Evolutionary conservation across 2,888 invertebrate species (phyloP), one percentile per base, ranked within the genome.

Genomic region (Parnassius smintheus): DNA sequence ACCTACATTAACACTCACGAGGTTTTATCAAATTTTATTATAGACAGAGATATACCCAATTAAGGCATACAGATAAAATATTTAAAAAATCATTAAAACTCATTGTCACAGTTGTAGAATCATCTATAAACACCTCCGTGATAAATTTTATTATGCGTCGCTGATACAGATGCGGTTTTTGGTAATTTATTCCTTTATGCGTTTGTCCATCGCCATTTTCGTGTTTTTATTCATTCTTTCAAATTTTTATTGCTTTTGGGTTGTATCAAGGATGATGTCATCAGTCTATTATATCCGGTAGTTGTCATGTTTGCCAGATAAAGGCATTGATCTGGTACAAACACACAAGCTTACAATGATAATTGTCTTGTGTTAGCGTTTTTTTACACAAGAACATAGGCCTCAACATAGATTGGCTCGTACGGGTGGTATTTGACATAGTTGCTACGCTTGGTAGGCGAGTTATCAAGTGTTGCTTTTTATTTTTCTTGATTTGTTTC

Each of bases 1-100:
- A 78, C 89, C 87, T 81, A 86, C 86, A 35, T 50, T 48, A 12
- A 61, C 62, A 65, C 59, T 64, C 48, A 46, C 57, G 55, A 60
- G 54, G 54, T 18, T 53, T 48, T 54, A 48, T 54, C 53, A 18
- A 12, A 54, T 12, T 8, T 25, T 25, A 18, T 52, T 46, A 46
- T 2, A n/a, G 22, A 13, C 25, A 35, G 48, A 11, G 41, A 22
- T 25, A 18, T 22, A 25, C 3, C 2, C 13, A 49, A 49, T 49
- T 13, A 13, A 18, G 35, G 35, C 12, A 41, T 41, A 53, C 53
- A 53, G 53, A 53, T 53, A 53, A 53, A 53, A 12, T n/a, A 35
- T 1, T 41, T 13, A 10, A 51, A 25, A 51, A 2, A 51, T 12
- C 51, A 8, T 49, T 13, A 49, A 49, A 49, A 49, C 49, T 49